A percentile compares a stretch with the other conserved stretches of the same genome.
phyloP scores from a whole-genome alignment of 2,113 vertebrate genomes.

The Thermophis baileyi region DNA sequence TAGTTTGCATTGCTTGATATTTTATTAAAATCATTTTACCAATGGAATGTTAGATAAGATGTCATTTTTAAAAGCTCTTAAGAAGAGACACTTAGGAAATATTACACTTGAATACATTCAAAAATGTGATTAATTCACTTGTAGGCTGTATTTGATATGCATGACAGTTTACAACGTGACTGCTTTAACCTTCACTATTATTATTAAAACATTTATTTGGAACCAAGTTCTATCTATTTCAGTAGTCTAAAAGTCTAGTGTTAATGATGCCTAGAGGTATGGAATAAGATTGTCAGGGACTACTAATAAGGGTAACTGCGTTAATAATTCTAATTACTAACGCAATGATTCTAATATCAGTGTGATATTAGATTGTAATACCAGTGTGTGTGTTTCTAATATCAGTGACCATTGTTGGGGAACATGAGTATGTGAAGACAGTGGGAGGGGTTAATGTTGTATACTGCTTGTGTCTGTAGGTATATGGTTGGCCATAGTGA shows the following conservation, averaged over 20 bases:
- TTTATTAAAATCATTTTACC: slow-evolving; percentile 21
- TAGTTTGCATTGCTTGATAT: slow-evolving; percentile 18
- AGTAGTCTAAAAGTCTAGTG: not conserved
- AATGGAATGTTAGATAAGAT: not conserved
- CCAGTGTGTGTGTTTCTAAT: not conserved
- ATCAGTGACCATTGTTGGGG: not conserved
- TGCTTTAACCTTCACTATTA: not conserved
- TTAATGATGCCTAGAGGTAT: not conserved
- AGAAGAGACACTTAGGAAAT: not conserved
- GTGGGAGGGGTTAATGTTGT: not conserved
- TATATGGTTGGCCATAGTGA: not conserved
- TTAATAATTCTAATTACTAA: not conserved
- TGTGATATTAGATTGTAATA: not conserved
- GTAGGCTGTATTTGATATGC: not conserved
- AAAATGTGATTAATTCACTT: not conserved
- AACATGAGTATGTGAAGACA: not conserved
- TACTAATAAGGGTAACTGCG: not conserved
- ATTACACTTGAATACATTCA: not conserved
- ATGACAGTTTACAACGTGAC: slow-evolving; percentile 8
- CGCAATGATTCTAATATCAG: not conserved
- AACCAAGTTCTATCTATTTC: not conserved
- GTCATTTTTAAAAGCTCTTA: not conserved
- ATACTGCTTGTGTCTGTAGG: not conserved
- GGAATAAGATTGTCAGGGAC: not conserved
- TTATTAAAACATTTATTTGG: not conserved